Base-by-base conservation (phyloP, 1,140 invertebrate genomes). In the Heliconius congener region DNA sequence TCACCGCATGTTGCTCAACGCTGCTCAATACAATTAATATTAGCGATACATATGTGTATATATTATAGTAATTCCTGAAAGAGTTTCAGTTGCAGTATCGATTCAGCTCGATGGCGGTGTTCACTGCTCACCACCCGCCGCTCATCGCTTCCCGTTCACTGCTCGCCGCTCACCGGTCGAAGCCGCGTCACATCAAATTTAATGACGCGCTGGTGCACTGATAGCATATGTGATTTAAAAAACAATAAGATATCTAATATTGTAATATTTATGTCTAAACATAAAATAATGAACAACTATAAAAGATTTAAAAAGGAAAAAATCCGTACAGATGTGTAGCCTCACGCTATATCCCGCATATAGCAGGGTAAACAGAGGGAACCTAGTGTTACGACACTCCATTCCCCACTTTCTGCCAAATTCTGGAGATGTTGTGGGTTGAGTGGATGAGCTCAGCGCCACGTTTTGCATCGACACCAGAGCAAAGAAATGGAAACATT, bases 161-260 rank as follows among this genome's bases (percentile, higher is more conserved):
- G 8, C 37, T 8, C 37, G 1, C 37, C 6, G 37, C 11, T 8
- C 42, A 3, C 42, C 42, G 11, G 57, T 76, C 23, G 74, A 23
- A 60, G 52, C 74, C 42, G 37, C 74, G n/a, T 23, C 60, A 46
- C 74, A 70, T 71, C 39, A 76, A 70, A 27, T 71, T 34, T 76
- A 42, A 70, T 37, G 74, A 70, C 23, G 74, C 34, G 37, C 74
- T 76, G 8, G 55, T 23, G 55, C n/a, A 57, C 19, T 57, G 55
- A 57, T 8, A 23, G 6, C 5, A 11, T 8, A 23, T 27, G 8
- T 11, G 55, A 23, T 57, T 8, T 57, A 18, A 55, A 55, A 19
- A 19, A 55, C 18, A 55, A 55, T 55, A 13, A 1, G 13, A 18
- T 55, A 57, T 8, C 8, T 57, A 23, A 57, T 57, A 8, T 23